Conservation (phyloP, 2,797 vertebrate genomes). For the Channa striata region DNA sequence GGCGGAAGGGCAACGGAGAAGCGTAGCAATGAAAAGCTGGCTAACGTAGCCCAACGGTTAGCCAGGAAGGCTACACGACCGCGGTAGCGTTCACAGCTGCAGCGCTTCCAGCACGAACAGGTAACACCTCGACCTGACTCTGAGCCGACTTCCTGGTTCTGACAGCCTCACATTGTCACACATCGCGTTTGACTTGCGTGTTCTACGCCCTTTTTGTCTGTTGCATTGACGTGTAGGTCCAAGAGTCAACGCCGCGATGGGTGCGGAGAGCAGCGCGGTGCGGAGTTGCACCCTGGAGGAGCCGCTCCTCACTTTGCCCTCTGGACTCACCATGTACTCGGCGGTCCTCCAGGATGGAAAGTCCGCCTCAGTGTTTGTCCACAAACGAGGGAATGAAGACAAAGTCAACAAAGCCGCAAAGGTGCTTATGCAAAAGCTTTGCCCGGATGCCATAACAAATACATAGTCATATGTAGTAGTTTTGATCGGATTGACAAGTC, state of each 20-base stretch:
- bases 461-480: background rate
- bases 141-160: too few relatives aligned
- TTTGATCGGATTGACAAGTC: background rate
- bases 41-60: conserved; percentile 66
- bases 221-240: conserved; percentile 27
- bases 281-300: conserved; percentile 87
- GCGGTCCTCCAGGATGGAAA: conserved; percentile 90
- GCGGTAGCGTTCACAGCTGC: conserved; percentile 46
- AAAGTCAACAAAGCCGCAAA: conserved; percentile 97
- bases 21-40: conserved; percentile 69
- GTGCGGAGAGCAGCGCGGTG: conserved; percentile 93
- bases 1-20: conserved; percentile 20
- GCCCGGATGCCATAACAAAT: background rate
- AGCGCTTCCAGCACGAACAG: conserved; percentile 16
- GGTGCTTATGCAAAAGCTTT: conserved; percentile 72
- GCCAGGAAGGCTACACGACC: conserved; percentile 48
- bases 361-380: conserved; percentile 93
- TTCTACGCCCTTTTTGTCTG: background rate
- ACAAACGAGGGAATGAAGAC: conserved; percentile 91
- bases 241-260: conserved; percentile 82
- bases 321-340: conserved; percentile 88
- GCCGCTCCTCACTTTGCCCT: conserved; percentile 86
- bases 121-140: conserved; percentile 23
- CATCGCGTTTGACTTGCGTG: background rate
- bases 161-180: background rate